A percentile compares a stretch with the other conserved stretches of the same genome.
Conservation (phyloP, 2,797 vertebrate genomes). For the Phataginus tricuspis region DNA sequence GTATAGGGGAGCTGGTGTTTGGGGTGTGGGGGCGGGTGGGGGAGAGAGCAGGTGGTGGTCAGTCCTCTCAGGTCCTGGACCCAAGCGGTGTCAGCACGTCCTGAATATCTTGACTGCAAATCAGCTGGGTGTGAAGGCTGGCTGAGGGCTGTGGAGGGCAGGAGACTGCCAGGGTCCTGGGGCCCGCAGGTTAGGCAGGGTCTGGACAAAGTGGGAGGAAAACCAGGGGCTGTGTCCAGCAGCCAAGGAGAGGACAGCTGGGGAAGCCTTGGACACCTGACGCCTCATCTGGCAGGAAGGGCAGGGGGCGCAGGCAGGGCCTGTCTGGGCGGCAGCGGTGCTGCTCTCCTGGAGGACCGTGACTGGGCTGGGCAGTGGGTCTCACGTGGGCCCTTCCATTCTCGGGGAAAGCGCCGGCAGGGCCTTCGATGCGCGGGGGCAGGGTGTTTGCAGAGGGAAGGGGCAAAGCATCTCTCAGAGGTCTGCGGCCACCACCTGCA, state of each 20-base stretch:
- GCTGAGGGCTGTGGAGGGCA: neutral
- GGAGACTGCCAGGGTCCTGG: neutral
- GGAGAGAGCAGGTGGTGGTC: neutral
- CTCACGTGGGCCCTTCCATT: neutral
- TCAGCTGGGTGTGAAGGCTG: neutral
- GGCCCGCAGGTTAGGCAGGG: neutral
- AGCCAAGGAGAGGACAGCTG: neutral
- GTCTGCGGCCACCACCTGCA: too few species aligned
- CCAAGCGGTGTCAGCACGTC: neutral
- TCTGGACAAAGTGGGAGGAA: neutral
- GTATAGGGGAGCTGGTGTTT: too few species aligned
- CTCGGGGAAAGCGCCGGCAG: neutral
- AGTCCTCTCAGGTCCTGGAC: neutral
- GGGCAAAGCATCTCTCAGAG: neutral
- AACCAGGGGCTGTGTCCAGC: neutral
- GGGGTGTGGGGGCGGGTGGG: neutral
- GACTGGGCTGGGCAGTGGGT: too few species aligned
- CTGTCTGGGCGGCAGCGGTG: neutral
- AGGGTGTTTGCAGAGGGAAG: neutral
- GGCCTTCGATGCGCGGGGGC: neutral
- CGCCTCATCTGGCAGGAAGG: too few species aligned
- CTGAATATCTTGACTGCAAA: neutral
- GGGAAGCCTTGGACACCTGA: too few species aligned
- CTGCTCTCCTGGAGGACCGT: too few species aligned
- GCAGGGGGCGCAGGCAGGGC: too few species aligned